Evolutionary conservation across 2,888 invertebrate genomes (phyloP).

Genomic region (Orthosia gothica): DNA sequence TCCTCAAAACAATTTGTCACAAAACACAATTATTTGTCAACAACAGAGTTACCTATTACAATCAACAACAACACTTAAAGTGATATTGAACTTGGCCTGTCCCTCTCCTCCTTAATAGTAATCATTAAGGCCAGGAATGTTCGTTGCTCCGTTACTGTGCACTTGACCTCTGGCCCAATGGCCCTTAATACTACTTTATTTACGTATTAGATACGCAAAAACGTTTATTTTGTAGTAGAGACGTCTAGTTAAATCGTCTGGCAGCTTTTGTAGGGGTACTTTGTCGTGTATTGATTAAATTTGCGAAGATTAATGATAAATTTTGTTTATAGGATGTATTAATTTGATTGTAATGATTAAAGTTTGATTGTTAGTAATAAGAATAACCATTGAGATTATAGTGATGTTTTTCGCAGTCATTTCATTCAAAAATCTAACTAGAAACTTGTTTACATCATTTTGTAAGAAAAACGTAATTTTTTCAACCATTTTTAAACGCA

Average conservation of each 20-base stretch:
- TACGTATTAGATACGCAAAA: constrained; percentile 57
- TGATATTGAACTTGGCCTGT: constrained; percentile 64
- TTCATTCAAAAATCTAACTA: background rate
- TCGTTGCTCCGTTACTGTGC: constrained; percentile 56
- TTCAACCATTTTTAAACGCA: background rate
- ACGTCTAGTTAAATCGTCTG: constrained; percentile 42
- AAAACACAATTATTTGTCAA: constrained; percentile 58
- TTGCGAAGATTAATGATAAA: constrained; percentile 17
- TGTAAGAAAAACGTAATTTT: background rate
- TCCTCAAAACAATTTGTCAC: constrained; percentile 5
- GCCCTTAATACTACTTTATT: constrained; percentile 60
- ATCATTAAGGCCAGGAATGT: constrained; percentile 66
- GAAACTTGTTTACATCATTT: background rate
- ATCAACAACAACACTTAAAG: constrained; percentile 52
- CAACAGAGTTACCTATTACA: constrained; percentile 48
- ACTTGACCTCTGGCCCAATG: constrained; percentile 57
- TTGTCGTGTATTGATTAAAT: constrained; percentile 46
- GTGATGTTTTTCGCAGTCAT: background rate
- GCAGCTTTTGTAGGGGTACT: constrained; percentile 27
- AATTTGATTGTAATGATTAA: constrained; percentile 4
- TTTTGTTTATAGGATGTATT: constrained; percentile 41
- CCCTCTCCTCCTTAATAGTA: constrained; percentile 57
- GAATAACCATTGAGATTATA: background rate
- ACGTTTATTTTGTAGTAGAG: constrained; percentile 39
- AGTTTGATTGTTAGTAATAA: background rate